Evolutionary conservation across 2,797 vertebrate species (phyloP), one percentile per base, ranked within the genome.

Genomic region (Pseudochirops corinnae): DNA sequence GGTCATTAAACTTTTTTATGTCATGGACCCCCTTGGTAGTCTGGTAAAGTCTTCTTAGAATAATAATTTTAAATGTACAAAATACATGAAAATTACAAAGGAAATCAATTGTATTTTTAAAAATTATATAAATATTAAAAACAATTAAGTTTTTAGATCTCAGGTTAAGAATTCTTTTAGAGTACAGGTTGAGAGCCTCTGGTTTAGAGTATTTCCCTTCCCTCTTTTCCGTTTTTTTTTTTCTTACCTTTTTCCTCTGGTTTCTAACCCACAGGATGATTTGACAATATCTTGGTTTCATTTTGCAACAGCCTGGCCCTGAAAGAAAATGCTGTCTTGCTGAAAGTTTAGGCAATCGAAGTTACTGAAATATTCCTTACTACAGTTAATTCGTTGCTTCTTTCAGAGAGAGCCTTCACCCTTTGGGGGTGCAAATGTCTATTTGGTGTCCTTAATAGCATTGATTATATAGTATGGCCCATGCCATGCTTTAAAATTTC

Each of bases 291-390:
- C 92, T 56, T 1, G 90, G 93, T 90, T 93, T 96, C 67, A 46
- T 97, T 98, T 97, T 96, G 97, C 96, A 98, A 98, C 74, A 96
- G 91, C 94, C 94, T 93, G 93, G 58, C 95, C 96, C 97, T 95
- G 95, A 97, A 97, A 96, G 92, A 97, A 94, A 96, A 95, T 46
- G 74, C 95, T 62, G 56, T 53, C 91, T 55, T 29, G 94, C 55
- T 90, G 93, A 95, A 95, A 95, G 93, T 91, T 96, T 96, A 92
- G 31, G 97, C 97, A 97, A 97, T 97, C 93, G 52, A 94, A 96
- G 94, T 82, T 94, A 96, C 90, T 67, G 55, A 97, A 97, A 92
- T 11, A 0, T 4, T 56, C 58, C n/a, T 31, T 95, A 55, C 91
- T 95, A 74, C 87, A 92, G 53, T 90, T 96, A 52, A 58, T 9